These are phyloP conservation scores for Ridgeia piscesae DNA, from an alignment of 1,140 invertebrate species.

Conservation along the genomic window DNA sequence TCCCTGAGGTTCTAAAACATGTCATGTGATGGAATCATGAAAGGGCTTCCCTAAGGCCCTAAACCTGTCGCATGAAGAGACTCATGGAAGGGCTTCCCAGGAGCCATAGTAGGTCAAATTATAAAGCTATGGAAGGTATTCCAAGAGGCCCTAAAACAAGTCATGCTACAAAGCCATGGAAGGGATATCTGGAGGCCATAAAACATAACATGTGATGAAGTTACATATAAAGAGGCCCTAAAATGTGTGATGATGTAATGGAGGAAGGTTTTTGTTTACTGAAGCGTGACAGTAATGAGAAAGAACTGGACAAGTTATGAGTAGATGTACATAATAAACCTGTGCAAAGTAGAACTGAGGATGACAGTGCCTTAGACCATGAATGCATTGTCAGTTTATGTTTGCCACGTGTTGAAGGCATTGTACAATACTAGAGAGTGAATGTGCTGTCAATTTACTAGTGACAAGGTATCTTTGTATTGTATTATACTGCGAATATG, in stretches of 20 bases:
- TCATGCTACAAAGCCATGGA: background rate
- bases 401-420: slow-evolving; percentile 88
- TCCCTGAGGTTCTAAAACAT: slow-evolving; percentile 67
- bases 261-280: no score
- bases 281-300: no score
- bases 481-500: slow-evolving; percentile 84
- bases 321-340: slow-evolving; percentile 61
- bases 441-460: slow-evolving; percentile 71
- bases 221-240: background rate
- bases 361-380: slow-evolving; percentile 86
- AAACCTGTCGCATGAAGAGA: no score
- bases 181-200: background rate
- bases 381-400: slow-evolving; percentile 70
- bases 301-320: no score
- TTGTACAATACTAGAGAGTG: slow-evolving; percentile 82
- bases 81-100: background rate
- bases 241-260: background rate
- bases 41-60: background rate
- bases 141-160: background rate
- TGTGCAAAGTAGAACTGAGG: slow-evolving; percentile 86
- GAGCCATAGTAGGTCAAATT: background rate
- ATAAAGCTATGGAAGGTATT: background rate
- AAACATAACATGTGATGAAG: background rate
- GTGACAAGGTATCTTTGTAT: slow-evolving; percentile 88
- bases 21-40: background rate